These are phyloP conservation scores for Amia ocellicauda DNA, from an alignment of 2,113 vertebrate genomes.

Conservation along the genomic window DNA sequence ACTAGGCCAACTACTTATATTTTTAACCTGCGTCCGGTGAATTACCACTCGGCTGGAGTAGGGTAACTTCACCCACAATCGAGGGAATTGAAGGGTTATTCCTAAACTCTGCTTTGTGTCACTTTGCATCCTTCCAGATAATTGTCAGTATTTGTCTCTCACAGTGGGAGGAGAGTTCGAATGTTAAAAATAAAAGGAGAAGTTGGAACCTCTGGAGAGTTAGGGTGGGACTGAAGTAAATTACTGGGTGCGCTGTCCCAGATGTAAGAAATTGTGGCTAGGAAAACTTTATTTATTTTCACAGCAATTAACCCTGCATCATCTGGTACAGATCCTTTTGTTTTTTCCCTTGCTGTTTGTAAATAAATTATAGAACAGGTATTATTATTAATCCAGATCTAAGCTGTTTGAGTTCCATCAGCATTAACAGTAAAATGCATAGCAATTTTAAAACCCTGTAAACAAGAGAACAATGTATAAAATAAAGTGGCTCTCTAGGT, in stretches of 20 bases:
- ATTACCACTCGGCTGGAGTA: background rate
- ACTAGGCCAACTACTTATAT: background rate
- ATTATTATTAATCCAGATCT: no score
- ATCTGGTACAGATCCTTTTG: background rate
- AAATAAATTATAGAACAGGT: background rate
- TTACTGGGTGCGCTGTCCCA: slow-evolving; percentile 56
- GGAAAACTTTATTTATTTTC: slow-evolving; percentile 3
- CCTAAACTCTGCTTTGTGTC: no score
- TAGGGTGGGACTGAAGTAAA: slow-evolving; percentile 62
- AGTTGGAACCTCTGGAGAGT: slow-evolving; percentile 52
- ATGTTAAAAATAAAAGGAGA: slow-evolving; percentile 61
- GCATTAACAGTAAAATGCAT: no score
- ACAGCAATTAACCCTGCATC: background rate
- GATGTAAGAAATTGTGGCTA: slow-evolving; percentile 49
- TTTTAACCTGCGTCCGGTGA: background rate
- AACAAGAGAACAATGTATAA: no score
- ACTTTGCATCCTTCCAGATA: background rate
- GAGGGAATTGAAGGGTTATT: no score
- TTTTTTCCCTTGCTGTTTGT: background rate
- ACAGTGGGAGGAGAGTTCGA: slow-evolving; percentile 27
- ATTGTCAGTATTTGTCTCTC: slow-evolving; percentile 17
- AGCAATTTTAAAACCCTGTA: no score
- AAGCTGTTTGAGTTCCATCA: no score
- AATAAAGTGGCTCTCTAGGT: no score
- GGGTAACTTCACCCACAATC: background rate